These are phyloP conservation scores for Cheilosia vulpina DNA, from an alignment of 2,888 invertebrate species.

Conservation along the genomic window DNA sequence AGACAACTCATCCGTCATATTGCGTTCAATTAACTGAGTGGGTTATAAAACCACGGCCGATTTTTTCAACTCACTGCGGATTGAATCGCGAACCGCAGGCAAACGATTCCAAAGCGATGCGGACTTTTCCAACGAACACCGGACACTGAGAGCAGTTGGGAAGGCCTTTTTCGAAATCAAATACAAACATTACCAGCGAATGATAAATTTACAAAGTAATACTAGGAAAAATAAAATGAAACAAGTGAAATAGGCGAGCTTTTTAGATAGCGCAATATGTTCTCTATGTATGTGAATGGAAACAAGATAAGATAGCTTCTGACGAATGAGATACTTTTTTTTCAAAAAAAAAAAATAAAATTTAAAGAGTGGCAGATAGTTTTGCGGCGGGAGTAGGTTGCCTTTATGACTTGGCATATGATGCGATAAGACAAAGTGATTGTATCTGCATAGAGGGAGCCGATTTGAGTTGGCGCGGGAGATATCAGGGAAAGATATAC, in stretches of 20 bases:
- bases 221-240: background rate
- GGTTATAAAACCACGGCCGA: background rate
- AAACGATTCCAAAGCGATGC: background rate
- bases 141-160: background rate
- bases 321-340: background rate
- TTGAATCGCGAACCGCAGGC: background rate
- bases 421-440: too few relatives aligned
- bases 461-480: too few relatives aligned
- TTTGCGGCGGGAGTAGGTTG: too few relatives aligned
- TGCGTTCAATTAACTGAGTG: background rate
- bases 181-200: background rate
- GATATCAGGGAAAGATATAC: too few relatives aligned
- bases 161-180: background rate
- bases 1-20: background rate
- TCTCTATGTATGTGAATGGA: background rate
- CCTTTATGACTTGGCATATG: too few relatives aligned
- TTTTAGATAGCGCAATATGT: background rate
- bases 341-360: background rate
- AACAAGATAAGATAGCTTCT: background rate
- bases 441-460: too few relatives aligned
- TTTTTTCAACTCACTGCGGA: background rate
- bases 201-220: background rate
- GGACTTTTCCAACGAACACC: slow-evolving; percentile 12
- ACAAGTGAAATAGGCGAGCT: background rate
- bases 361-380: too few relatives aligned